phyloP scores from a whole-genome alignment of 2,797 vertebrate species.

The Gymnoscopelus braueri region DNA sequence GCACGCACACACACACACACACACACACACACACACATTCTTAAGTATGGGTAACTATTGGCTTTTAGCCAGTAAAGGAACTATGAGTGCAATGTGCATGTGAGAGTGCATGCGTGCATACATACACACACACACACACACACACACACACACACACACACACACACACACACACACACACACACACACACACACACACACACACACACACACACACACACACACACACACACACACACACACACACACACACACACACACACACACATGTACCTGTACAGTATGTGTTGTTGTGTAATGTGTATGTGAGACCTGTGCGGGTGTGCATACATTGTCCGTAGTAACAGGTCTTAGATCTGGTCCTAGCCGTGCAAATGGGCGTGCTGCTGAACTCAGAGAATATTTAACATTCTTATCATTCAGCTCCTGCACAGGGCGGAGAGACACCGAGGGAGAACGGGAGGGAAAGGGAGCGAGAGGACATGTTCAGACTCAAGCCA shows the following conservation, averaged over 20 bases:
- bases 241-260: neutral
- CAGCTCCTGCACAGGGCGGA: constrained; percentile 65
- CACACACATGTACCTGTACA: neutral
- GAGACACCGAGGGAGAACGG: constrained; percentile 55
- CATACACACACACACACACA: neutral
- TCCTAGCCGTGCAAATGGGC: constrained; percentile 52
- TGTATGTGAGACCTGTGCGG: constrained; percentile 15
- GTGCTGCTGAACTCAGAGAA: constrained; percentile 70
- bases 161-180: too few species aligned
- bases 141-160: constrained; percentile 10
- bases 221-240: neutral
- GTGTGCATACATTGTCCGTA: constrained; percentile 9
- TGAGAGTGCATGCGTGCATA: too few species aligned
- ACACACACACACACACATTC: constrained; percentile 8
- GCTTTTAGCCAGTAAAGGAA: too few species aligned
- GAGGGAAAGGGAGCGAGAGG: constrained; percentile 56
- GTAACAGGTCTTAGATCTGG: constrained; percentile 51
- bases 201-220: neutral
- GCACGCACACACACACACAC: neutral
- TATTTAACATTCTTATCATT: constrained; percentile 85
- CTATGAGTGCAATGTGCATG: too few species aligned
- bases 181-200: neutral
- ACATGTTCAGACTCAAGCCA: constrained; percentile 81
- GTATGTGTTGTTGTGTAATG: constrained; percentile 11
- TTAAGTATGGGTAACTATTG: too few species aligned